Evolutionary conservation across 2,113 vertebrate species (phyloP), one percentile per base, ranked within the genome.

Genomic region (Oostethus manadensis): DNA sequence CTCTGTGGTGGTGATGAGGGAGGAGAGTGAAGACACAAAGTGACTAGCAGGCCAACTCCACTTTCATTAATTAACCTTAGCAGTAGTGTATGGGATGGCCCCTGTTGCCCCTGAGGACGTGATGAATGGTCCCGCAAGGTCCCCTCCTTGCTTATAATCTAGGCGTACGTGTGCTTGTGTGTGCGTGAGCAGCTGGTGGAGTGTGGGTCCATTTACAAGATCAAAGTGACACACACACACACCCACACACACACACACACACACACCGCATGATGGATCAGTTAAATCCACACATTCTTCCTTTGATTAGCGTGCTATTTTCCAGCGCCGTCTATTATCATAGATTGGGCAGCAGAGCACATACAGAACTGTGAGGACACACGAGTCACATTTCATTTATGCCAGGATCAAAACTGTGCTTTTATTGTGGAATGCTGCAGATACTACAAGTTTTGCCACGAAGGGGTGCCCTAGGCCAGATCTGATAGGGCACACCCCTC

Each of bases 11-110:
- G 82, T 58, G 73, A 69, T 62, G 45, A 26, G 61, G 29, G 63
- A 62, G 60, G 60, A 77, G 60, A 65, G 5, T 54, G 33, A 67
- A 63, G 50, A 58, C 46, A 17, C 74, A 69, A 63, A 72, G 64
- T 73, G 64, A 73, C 62, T 58, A 23, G 21, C 38, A 38, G 40
- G 35, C 62, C 71, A 73, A 78, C 78, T 74, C 76, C 83, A 83
- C 80, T 88, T 87, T 81, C 76, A 83, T 87, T 87, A 84, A 87
- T 86, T 89, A 89, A 86, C 88, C 86, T 77, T 13, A 63, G 67
- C 76, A 73, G 72, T 70, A 59, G 74, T 75, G 71, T 73, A 54
- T 70, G 46, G 70, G 70, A 66, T 21, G 29, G 23, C 58, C 78
- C 68, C 29, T 40, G 1, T 17, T 84, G 86, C 88, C 88, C 87